Conservation (phyloP, 2,797 vertebrate species). For the Pitangus sulphuratus region DNA sequence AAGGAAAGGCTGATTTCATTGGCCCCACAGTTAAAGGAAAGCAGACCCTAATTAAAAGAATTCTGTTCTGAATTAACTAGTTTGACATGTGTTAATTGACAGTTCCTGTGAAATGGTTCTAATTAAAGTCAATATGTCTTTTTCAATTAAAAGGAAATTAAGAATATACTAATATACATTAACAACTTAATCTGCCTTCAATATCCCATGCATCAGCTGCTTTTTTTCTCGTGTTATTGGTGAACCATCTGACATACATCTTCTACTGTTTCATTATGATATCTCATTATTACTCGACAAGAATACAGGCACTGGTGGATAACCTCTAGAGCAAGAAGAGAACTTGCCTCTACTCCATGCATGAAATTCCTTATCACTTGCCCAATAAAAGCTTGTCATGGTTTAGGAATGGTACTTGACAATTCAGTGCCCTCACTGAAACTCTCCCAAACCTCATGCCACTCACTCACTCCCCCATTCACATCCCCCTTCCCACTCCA, state of each 20-base stretch:
- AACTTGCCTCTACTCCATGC: slow-evolving; percentile 26
- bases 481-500: not conserved
- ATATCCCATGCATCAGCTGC: slow-evolving; percentile 82
- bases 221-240: slow-evolving; percentile 67
- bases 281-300: slow-evolving; percentile 75
- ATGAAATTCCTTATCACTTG: not conserved
- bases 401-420: not conserved
- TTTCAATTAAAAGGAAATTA: slow-evolving; percentile 87
- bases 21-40: slow-evolving; percentile 81
- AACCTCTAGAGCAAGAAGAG: slow-evolving; percentile 50
- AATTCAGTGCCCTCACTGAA: not conserved
- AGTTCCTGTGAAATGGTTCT: slow-evolving; percentile 86
- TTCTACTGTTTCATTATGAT: slow-evolving; percentile 75
- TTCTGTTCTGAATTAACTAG: slow-evolving; percentile 86
- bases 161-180: slow-evolving; percentile 86
- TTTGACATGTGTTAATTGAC: slow-evolving; percentile 88
- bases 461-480: not conserved
- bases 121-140: slow-evolving; percentile 89
- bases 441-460: not conserved
- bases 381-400: not conserved
- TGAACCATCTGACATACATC: slow-evolving; percentile 77
- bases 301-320: slow-evolving; percentile 34
- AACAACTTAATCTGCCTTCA: slow-evolving; percentile 84
- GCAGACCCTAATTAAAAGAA: slow-evolving; percentile 85
- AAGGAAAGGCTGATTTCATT: slow-evolving; percentile 80